phyloP scores from a whole-genome alignment of 2,113 vertebrate species.

The Bos indicus region DNA sequence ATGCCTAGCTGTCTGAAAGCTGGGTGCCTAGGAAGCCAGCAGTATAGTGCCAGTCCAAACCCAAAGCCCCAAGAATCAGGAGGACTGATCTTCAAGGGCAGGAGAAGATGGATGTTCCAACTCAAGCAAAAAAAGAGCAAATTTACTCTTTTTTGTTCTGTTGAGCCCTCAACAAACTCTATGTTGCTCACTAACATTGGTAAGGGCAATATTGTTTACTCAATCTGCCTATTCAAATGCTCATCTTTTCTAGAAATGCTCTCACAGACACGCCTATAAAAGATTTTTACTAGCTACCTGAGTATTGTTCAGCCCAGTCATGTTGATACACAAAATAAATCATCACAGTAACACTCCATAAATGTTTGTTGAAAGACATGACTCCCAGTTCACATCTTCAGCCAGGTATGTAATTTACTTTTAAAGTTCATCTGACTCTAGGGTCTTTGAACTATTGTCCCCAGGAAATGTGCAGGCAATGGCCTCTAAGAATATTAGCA shows the following conservation, averaged over 20 bases:
- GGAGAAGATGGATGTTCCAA: neutral
- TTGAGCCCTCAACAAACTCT: neutral
- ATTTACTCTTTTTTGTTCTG: too few relatives aligned
- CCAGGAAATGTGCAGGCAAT: neutral
- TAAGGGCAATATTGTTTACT: neutral
- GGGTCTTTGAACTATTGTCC: neutral
- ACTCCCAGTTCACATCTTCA: neutral
- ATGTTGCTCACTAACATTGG: neutral
- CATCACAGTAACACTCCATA: neutral
- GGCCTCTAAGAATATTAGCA: neutral
- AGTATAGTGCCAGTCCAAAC: neutral
- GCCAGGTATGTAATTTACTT: neutral
- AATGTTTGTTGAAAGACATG: neutral
- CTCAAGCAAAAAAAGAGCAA: neutral
- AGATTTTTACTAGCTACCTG: neutral
- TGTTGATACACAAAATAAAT: neutral
- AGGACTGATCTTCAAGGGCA: neutral
- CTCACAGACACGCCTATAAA: neutral
- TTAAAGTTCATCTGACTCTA: neutral
- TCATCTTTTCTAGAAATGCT: neutral
- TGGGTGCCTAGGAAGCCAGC: neutral
- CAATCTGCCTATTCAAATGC: neutral
- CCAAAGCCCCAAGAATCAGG: neutral
- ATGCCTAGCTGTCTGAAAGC: neutral
- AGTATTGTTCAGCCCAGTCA: neutral